Evolutionary conservation across 37 sponge, comb jelly and placozoan species (phyloP).

Genomic region (Halichondria panicea): DNA sequence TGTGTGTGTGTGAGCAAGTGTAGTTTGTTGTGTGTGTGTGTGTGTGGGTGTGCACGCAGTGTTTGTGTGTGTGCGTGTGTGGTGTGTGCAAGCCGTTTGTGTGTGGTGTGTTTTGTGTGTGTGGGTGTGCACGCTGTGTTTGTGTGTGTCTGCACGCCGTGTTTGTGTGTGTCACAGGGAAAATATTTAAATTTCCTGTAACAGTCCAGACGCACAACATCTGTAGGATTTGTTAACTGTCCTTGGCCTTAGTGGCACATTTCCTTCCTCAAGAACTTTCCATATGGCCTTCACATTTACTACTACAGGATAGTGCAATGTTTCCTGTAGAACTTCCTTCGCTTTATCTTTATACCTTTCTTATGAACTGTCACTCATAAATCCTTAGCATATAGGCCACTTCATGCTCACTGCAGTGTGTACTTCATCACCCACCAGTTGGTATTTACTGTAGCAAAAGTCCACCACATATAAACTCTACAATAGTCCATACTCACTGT

Average conservation of each 20-base stretch:
- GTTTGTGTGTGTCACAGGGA: background rate
- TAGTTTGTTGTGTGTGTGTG: too few species aligned
- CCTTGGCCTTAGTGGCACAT: too few species aligned
- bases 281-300: background rate
- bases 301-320: background rate
- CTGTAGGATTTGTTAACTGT: background rate
- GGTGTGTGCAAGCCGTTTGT: too few species aligned
- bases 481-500: too few species aligned
- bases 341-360: background rate
- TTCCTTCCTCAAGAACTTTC: background rate
- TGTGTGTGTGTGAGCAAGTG: too few species aligned
- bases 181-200: conserved; percentile 1
- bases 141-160: too few species aligned
- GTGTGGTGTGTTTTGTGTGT: too few species aligned
- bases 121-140: too few species aligned
- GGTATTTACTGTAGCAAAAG: background rate
- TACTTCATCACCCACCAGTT: background rate
- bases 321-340: conserved; percentile 1
- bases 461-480: background rate
- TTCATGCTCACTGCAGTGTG: background rate
- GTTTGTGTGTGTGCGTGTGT: too few species aligned
- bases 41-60: too few species aligned
- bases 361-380: background rate
- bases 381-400: background rate
- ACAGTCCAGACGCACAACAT: background rate